Conservation (phyloP, 1,140 invertebrate genomes). For the Bradysia coprophila region DNA sequence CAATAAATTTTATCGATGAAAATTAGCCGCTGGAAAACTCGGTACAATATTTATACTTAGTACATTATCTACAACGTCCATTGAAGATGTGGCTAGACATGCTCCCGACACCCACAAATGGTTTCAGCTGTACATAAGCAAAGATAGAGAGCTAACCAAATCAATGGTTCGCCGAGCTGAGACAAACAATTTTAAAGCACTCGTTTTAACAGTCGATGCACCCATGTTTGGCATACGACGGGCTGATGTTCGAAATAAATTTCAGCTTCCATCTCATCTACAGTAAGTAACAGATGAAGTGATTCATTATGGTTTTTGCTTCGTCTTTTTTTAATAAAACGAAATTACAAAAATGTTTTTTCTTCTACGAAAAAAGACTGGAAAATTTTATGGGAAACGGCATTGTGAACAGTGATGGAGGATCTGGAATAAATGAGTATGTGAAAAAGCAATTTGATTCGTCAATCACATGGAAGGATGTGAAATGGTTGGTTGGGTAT, state of each 20-base stretch:
- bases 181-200: constrained; percentile 64
- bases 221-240: constrained; percentile 65
- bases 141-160: constrained; percentile 42
- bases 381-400: constrained; percentile 49
- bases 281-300: constrained; percentile 27
- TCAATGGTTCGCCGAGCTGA: constrained; percentile 63
- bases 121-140: constrained; percentile 84
- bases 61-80: constrained; percentile 69
- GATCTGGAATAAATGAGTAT: constrained; percentile 59
- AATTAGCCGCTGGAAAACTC: constrained; percentile 47
- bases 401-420: constrained; percentile 32
- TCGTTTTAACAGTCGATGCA: constrained; percentile 82
- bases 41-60: constrained; percentile 67
- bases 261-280: constrained; percentile 60
- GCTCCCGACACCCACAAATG: constrained; percentile 61
- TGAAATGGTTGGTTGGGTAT: constrained; percentile 64
- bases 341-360: background rate
- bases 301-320: background rate
- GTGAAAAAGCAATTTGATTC: constrained; percentile 57
- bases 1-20: too few relatives aligned
- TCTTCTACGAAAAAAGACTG: constrained; percentile 27
- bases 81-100: constrained; percentile 68
- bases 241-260: constrained; percentile 68
- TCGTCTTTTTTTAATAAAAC: background rate
- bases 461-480: constrained; percentile 63